phyloP scores from a whole-genome alignment of 2,888 invertebrate species.

The Hoplodrina ambigua region DNA sequence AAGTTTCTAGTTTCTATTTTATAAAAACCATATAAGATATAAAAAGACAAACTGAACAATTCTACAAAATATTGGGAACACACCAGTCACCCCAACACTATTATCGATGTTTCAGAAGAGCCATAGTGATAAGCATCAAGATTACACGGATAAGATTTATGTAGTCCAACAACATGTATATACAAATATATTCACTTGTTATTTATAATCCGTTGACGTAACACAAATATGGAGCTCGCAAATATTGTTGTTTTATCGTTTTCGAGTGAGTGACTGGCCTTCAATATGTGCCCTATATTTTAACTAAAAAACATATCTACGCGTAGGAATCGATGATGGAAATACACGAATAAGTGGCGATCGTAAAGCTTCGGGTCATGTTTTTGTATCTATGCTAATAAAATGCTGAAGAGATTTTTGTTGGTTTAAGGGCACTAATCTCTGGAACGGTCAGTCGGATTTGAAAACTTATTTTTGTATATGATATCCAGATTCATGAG shows the following conservation, averaged over 20 bases:
- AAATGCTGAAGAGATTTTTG: no score
- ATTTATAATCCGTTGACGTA: conserved; percentile 56
- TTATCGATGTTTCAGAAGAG: conserved; percentile 16
- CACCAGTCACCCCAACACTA: conserved; percentile 32
- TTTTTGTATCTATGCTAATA: not conserved
- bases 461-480: no score
- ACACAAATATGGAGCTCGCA: conserved; percentile 31
- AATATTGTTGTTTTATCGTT: conserved; percentile 42
- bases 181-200: conserved; percentile 42
- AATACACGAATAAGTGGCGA: conserved; percentile 8
- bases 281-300: conserved; percentile 27
- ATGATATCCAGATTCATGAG: no score
- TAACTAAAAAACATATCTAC: conserved; percentile 15
- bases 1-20: no score
- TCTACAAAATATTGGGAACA: not conserved
- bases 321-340: not conserved
- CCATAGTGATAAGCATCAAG: conserved; percentile 39
- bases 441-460: no score
- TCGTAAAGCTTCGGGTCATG: not conserved
- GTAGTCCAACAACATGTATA: conserved; percentile 39
- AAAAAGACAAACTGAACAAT: no score
- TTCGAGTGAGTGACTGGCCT: conserved; percentile 20
- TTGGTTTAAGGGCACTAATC: no score
- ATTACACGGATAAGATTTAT: conserved; percentile 43
- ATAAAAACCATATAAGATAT: no score